These are phyloP conservation scores for Psix sp. DNA, from an alignment of 1,140 invertebrate species.

Conservation along the genomic window DNA sequence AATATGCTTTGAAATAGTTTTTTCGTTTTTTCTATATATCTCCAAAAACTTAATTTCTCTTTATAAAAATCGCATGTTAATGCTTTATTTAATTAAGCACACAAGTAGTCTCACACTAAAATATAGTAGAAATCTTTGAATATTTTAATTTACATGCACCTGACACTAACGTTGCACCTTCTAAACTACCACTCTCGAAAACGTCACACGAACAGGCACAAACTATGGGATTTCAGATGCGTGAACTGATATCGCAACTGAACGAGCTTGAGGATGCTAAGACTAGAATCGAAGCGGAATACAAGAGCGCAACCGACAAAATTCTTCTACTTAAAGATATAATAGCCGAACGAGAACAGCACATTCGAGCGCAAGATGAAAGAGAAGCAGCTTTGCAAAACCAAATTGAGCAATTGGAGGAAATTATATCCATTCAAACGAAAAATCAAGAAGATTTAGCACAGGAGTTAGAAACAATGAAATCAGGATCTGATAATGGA, in stretches of 20 bases:
- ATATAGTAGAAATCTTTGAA: too few relatives aligned
- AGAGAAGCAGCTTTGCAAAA: slow-evolving; percentile 74
- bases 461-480: slow-evolving; percentile 77
- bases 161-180: slow-evolving; percentile 37
- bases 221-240: slow-evolving; percentile 82
- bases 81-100: too few relatives aligned
- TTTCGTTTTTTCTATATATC: too few relatives aligned
- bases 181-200: slow-evolving; percentile 18
- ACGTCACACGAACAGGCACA: slow-evolving; percentile 79
- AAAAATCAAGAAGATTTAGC: slow-evolving; percentile 78
- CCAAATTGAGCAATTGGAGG: slow-evolving; percentile 76
- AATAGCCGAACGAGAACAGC: slow-evolving; percentile 84
- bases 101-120: too few relatives aligned
- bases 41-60: too few relatives aligned
- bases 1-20: too few relatives aligned
- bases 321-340: slow-evolving; percentile 84
- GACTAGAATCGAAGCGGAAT: slow-evolving; percentile 80
- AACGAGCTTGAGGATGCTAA: slow-evolving; percentile 79
- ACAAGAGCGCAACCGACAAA: slow-evolving; percentile 84
- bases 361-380: slow-evolving; percentile 81
- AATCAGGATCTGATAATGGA: slow-evolving; percentile 75
- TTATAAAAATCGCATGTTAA: too few relatives aligned
- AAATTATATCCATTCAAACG: slow-evolving; percentile 77
- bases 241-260: slow-evolving; percentile 81
- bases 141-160: slow-evolving; percentile 23